Percentiles rank a stretch among this genome's conserved stretches.
These are phyloP conservation scores for Neogobius melanostomus DNA, from an alignment of 2,113 vertebrate genomes.

Conservation along the genomic window DNA sequence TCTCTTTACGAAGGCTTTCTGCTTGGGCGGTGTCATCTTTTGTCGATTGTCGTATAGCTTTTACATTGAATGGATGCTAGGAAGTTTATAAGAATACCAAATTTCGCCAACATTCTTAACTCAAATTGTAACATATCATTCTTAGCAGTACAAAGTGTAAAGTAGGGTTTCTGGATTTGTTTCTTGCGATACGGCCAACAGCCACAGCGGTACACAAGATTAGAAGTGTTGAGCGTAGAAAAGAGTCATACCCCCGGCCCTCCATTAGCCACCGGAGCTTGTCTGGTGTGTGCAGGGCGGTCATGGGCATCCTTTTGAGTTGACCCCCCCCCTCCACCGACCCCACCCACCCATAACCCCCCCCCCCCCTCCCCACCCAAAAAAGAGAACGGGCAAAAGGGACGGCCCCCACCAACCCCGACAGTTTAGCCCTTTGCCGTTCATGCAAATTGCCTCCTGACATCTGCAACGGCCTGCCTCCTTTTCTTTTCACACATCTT, in stretches of 20 bases:
- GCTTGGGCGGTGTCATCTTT: no score
- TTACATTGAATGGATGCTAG: no score
- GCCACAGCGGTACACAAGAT: no score
- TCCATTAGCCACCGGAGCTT: conserved; percentile 80
- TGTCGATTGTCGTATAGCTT: no score
- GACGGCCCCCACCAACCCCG: conserved; percentile 70
- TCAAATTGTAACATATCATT: no score
- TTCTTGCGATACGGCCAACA: no score
- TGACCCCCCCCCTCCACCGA: background rate
- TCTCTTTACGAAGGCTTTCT: no score
- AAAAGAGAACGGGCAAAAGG: conserved; percentile 42
- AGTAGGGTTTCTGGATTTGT: no score
- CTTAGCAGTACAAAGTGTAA: no score
- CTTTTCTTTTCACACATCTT: conserved; percentile 72
- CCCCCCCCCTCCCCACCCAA: conserved; percentile 4
- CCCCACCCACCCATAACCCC: no score
- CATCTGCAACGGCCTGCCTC: conserved; percentile 75
- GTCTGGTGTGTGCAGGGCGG: conserved; percentile 74
- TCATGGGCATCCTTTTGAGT: conserved; percentile 70
- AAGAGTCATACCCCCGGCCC: conserved; percentile 63
- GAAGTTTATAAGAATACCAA: no score
- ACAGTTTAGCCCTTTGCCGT: conserved; percentile 77
- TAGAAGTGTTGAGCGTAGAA: background rate
- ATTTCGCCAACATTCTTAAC: no score
- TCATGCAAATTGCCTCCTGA: conserved; percentile 77